Evolutionary conservation across 2,113 vertebrate genomes (phyloP), one percentile per base, ranked within the genome.

Genomic region (Vicugna pacos): DNA sequence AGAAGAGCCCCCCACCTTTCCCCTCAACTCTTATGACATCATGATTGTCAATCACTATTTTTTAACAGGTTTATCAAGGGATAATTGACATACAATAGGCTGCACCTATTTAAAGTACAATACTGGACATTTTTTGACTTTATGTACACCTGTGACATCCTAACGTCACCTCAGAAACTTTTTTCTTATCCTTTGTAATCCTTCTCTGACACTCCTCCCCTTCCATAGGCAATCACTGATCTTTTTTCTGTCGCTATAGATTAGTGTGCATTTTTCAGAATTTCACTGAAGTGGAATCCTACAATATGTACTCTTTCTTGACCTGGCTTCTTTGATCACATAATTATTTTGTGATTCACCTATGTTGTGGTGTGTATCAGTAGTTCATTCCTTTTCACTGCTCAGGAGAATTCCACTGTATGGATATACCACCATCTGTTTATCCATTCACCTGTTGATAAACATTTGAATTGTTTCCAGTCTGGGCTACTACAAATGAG

Each of bases 281-380:
- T 80, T 76, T 77, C 50, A 70, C 35, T 28, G 77, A 52, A 94
- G 46, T 88, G 42, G 17, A 93, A 88, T 83, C 30, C 30, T 62
- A 64, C 6, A 19, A 19, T 56, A 30, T 64, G 7, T n/a, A 70
- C n/a, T 81, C 16, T 75, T 52, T 87, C 24, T 60, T 73, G 8
- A 17, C 77, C 30, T 83, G 28, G 17, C 72, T 72, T 90, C 62
- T 52, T 87, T 70, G 73, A 89, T 8, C 32, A 24, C 5, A 50
- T 24, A 48, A 20, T 56, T 94, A 88, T 87, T 96, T 62, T 81
- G 76, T 89, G 70, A 80, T 80, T n/a, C 12, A 9, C 26, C 76
- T 28, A 83, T 48, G 26, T 56, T 62, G 10, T 46, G 42, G 13
- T 35, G 26, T 76, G 14, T 50, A 30, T 48, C 16, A 91, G 24